Evolutionary conservation across 2,888 invertebrate species (phyloP), one percentile per base, ranked within the genome.

Genomic region (Saturnia pavonia): DNA sequence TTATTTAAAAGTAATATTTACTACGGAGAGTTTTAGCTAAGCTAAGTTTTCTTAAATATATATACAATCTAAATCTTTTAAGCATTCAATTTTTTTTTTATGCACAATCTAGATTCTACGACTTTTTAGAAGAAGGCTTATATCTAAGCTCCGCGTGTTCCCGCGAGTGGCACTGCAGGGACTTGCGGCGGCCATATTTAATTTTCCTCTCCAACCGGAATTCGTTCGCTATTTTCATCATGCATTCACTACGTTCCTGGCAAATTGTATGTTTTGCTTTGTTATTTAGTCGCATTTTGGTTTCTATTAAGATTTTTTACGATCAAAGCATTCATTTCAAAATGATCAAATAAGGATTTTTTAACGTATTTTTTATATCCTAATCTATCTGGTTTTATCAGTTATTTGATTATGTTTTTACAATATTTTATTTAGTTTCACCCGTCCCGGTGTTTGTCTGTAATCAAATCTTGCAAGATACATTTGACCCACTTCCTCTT

Each of bases 141-240:
- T 51, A 70, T 51, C 60, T 72, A 40, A 34, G 25, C 27, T 70
- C 54, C 69, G 76, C 70, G 42, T 73, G 69, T 71, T 72, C 75
- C 74, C 68, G 73, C 67, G 71, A 78, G 79, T 75, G 73, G 76
- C 66, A 54, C 74, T 74, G 74, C 73, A 73, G 74, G 74, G 76
- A 72, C 77, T 84, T 83, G 84, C 82, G 85, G 83, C 85, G 74
- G 84, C 86, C 85, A 88, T 89, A 87, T 88, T 90, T 90, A 86
- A 89, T 89, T 88, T 87, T 82, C 84, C 85, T 86, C 84, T 83
- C 83, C 82, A 79, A 84, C 81, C 78, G 85, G 82, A 82, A 82
- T 74, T 78, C 80, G 82, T 84, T 82, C 85, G 84, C 87, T 85
- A 85, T 88, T 87, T 88, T 87, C 82, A 80, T 85, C 84, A 79